phyloP scores from a whole-genome alignment of 2,113 vertebrate species.

The Donacobius atricapilla region DNA sequence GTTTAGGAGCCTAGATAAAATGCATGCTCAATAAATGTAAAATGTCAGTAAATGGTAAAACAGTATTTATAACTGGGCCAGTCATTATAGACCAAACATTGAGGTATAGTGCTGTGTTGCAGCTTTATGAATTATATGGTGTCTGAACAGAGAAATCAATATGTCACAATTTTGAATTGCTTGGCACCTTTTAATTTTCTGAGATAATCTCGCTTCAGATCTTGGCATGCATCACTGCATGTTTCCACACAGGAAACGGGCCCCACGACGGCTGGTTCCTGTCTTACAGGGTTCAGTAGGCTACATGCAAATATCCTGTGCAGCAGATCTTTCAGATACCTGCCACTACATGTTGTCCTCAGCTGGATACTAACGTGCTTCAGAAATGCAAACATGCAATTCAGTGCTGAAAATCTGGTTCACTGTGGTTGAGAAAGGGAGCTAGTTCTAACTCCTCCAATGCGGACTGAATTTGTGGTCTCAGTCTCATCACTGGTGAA shows the following conservation, averaged over 20 bases:
- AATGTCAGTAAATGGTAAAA: neutral
- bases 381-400: neutral
- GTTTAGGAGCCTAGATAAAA: neutral
- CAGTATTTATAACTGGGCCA: neutral
- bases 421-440: neutral
- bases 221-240: neutral
- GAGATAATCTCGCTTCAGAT: slow-evolving; percentile 7
- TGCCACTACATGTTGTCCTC: fast-evolving
- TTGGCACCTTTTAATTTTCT: neutral
- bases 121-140: neutral
- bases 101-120: neutral
- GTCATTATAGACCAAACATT: neutral
- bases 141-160: slow-evolving; percentile 10
- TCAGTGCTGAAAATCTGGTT: neutral
- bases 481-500: neutral
- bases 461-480: neutral
- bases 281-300: neutral
- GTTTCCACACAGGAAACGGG: neutral
- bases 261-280: neutral
- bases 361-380: neutral
- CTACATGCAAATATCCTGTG: neutral
- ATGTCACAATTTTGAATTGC: neutral
- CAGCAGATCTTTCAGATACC: neutral
- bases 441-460: neutral
- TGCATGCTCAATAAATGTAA: neutral